A percentile compares a stretch with the other conserved stretches of the same genome.
Evolutionary conservation across 2,113 vertebrate genomes (phyloP).

Genomic region (Accipiter cooperii): DNA sequence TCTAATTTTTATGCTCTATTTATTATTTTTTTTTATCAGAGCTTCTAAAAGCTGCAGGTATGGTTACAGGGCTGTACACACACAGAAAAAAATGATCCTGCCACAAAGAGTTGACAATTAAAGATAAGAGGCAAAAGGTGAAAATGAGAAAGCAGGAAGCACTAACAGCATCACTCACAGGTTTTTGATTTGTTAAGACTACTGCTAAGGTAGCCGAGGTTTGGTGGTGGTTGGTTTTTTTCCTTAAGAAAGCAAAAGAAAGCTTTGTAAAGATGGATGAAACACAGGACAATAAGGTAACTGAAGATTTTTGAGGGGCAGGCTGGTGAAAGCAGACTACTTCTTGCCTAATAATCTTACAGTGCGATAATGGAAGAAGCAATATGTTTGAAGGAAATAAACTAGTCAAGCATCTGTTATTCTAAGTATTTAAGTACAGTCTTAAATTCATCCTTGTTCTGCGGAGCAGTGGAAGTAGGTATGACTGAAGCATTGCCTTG

Average conservation of each 20-base stretch:
- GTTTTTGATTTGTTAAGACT: not conserved
- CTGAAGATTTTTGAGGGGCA: not conserved
- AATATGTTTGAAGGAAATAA: not conserved
- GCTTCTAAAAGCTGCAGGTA: not conserved
- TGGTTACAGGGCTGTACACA: not conserved
- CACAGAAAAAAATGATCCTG: not conserved
- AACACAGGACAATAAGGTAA: not conserved
- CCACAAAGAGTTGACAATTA: not conserved
- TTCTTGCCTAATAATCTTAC: not conserved
- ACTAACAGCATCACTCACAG: not conserved
- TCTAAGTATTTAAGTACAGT: not conserved
- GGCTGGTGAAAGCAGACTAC: not conserved
- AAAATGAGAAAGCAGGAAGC: not conserved
- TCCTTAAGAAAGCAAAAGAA: not conserved
- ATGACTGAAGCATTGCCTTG: not conserved
- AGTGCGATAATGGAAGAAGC: not conserved
- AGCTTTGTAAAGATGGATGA: not conserved
- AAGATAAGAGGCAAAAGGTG: not conserved
- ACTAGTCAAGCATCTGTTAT: not conserved
- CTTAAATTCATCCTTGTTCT: not conserved
- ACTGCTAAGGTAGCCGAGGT: not conserved
- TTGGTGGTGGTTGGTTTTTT: not conserved
- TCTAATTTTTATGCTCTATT: not conserved
- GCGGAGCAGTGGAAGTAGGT: not conserved
- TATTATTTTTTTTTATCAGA: not conserved